A percentile compares a stretch with the other conserved stretches of the same genome.
Conservation (phyloP, 2,888 invertebrate species). For the Tridacna gigas region DNA sequence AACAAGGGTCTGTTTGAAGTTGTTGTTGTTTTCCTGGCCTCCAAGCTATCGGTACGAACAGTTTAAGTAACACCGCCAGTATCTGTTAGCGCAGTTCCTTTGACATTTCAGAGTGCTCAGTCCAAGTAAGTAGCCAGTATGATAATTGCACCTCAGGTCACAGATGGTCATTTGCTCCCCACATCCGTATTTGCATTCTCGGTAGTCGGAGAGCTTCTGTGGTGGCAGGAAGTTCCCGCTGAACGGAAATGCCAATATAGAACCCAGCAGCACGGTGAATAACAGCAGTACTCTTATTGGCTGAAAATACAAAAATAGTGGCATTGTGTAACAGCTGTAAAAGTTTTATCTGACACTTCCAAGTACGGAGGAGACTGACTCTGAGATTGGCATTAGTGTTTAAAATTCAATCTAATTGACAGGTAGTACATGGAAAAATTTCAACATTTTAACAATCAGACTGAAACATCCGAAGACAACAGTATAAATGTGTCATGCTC, state of each 20-base stretch:
- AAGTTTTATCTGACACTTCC: no score
- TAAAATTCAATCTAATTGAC: no score
- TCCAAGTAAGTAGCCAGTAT: slow-evolving; percentile 12
- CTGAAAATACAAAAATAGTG: slow-evolving; percentile 1
- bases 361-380: no score
- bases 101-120: slow-evolving; percentile 14
- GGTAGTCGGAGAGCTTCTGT: slow-evolving; percentile 10
- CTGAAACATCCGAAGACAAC: no score
- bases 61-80: slow-evolving; percentile 15
- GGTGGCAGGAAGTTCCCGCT: slow-evolving; percentile 10
- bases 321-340: no score
- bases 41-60: slow-evolving; percentile 9
- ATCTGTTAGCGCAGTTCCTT: slow-evolving; percentile 9
- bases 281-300: slow-evolving; percentile 16
- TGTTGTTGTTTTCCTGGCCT: neutral
- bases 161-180: slow-evolving; percentile 5
- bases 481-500: no score
- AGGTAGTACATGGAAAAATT: no score
- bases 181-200: slow-evolving; percentile 8
- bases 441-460: no score
- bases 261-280: slow-evolving; percentile 12
- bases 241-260: slow-evolving; percentile 15
- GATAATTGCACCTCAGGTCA: slow-evolving; percentile 17
- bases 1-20: slow-evolving; percentile 2
- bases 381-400: no score